Evolutionary conservation across 2,888 invertebrate species (phyloP), one percentile per base, ranked within the genome.

Genomic region (Eristalis arbustorum): DNA sequence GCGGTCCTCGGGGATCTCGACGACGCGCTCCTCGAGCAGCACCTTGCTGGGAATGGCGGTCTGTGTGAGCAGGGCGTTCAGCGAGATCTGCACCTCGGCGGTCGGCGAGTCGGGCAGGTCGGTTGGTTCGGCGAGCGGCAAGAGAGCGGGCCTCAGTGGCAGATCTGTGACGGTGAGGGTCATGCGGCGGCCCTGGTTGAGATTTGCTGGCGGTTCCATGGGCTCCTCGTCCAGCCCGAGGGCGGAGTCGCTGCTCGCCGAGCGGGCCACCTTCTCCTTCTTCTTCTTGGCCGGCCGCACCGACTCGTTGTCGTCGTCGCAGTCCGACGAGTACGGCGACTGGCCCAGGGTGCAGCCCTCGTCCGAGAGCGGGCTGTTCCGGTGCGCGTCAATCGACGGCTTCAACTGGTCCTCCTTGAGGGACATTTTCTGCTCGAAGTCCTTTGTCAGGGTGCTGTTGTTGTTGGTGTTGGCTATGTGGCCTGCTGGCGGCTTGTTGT

Each of bases 1-100:
- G 64, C 93, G 93, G 88, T 93, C 93, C 23, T 93, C 90, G 2
- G 94, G 93, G 78, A 93, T 93, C 61, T 94, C 93, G 1, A 94
- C 94, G 66, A 93, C 93, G 28, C 94, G 93, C 91, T 93, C 95
- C 93, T 93, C 95, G 90, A 93, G 94, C 91, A 93, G 93, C 91
- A 93, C 95, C 83, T 93, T 92, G 25, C 91, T 92, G 13, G 92
- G 92, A 42, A 93, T 89, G 68, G 89, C 88, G 1, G 88, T 88
- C 76, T 89, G 90, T 3, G 88, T 83, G 11, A 89, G 69, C 10
- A 88, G 40, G 23, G 79, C 79, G 5, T 64, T 75, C 8, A 88
- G 59, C 4, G 81, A 67, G 2, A 89, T 84, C n/a, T 88, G 68
- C 0, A 84, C 64, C 2, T 88, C 88, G 4, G 84, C 40, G 0